Evolutionary conservation across 1,140 invertebrate genomes (phyloP).

Genomic region (Wiebesia pumilae): DNA sequence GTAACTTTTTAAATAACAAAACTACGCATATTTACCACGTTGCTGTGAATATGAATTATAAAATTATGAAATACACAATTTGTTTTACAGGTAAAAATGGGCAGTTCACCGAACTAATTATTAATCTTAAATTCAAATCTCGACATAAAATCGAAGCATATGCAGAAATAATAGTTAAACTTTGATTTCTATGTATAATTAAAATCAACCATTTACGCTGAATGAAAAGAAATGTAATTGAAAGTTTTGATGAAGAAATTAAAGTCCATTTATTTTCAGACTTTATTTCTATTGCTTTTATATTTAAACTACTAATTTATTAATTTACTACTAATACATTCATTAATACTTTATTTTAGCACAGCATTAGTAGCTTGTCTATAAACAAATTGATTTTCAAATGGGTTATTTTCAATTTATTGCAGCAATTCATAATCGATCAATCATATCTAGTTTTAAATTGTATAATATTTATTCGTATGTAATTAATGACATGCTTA

Average conservation of each 20-base stretch:
- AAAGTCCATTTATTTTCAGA: neutral
- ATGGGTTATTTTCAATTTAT: too few relatives aligned
- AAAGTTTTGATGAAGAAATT: neutral
- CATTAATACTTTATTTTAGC: too few relatives aligned
- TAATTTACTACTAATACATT: too few relatives aligned
- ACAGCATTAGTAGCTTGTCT: too few relatives aligned
- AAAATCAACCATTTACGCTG: neutral
- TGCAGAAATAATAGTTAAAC: neutral
- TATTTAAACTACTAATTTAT: too few relatives aligned
- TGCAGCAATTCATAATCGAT: too few relatives aligned
- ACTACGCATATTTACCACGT: neutral
- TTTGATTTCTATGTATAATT: neutral
- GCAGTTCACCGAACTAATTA: neutral
- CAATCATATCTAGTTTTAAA: too few relatives aligned
- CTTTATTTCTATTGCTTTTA: neutral
- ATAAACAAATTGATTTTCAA: too few relatives aligned
- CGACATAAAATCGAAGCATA: neutral
- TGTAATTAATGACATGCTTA: neutral
- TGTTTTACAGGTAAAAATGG: neutral
- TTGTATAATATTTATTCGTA: neutral
- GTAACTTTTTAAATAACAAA: neutral
- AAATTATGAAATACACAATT: neutral
- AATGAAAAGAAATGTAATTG: neutral
- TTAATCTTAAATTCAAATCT: neutral
- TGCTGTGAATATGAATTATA: neutral